A percentile compares a stretch with the other conserved stretches of the same genome.
Conservation (phyloP, 2,797 vertebrate genomes). For the Pipistrellus kuhlii region DNA sequence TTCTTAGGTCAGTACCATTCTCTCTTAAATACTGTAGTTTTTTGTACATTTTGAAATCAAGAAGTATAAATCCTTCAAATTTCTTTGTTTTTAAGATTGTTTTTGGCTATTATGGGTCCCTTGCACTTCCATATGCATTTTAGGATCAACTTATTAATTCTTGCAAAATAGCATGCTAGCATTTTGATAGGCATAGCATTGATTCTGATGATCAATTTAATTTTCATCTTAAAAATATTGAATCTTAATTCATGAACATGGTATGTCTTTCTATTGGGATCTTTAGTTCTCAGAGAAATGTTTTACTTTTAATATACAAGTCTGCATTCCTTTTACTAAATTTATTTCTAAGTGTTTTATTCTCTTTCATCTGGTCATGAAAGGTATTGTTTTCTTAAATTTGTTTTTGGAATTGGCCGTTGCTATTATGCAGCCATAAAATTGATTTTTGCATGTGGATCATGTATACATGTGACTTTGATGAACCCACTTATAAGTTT, state of each 20-base stretch:
- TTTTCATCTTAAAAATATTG: not conserved
- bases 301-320: conserved; percentile 8
- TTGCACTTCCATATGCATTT: conserved; percentile 1
- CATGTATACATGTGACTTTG: not conserved
- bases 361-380: not conserved
- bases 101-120: not conserved
- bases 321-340: not conserved
- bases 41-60: conserved; percentile 4
- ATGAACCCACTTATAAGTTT: not conserved
- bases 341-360: conserved; percentile 13
- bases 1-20: not conserved
- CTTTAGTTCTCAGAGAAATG: not conserved
- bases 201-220: conserved; percentile 12
- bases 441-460: not conserved
- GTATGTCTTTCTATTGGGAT: not conserved
- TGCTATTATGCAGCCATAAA: not conserved
- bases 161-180: not conserved
- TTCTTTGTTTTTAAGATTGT: conserved; percentile 16
- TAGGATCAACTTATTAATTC: not conserved
- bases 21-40: not conserved
- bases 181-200: not conserved
- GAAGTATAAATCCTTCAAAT: not conserved
- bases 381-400: not conserved
- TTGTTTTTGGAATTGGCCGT: not conserved
- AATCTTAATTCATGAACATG: not conserved